Percentiles rank a stretch among this genome's conserved stretches.
These are phyloP conservation scores for Drosophila colorata DNA, from an alignment of 2,888 invertebrate genomes.

Conservation along the genomic window DNA sequence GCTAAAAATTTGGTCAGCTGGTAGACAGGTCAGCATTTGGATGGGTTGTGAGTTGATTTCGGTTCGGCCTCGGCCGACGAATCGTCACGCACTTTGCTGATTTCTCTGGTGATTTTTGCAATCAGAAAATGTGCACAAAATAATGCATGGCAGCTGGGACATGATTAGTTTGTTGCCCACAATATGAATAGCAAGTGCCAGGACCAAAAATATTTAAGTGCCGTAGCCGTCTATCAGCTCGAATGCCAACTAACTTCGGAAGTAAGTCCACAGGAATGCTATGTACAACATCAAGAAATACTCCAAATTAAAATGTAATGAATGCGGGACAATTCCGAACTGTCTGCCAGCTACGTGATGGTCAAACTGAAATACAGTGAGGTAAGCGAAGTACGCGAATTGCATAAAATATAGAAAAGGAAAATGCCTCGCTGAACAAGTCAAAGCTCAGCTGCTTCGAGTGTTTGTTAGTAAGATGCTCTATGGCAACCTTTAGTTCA, in stretches of 20 bases:
- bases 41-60: slow-evolving; percentile 4
- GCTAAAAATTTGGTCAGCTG: not conserved
- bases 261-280: slow-evolving; percentile 6
- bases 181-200: slow-evolving; percentile 69
- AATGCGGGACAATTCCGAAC: slow-evolving; percentile 41
- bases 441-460: not conserved
- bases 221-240: slow-evolving; percentile 1
- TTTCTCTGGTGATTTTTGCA: slow-evolving; percentile 81
- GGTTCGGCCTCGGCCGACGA: slow-evolving; percentile 1
- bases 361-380: slow-evolving; percentile 70
- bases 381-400: slow-evolving; percentile 57
- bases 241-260: slow-evolving; percentile 1
- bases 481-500: no score
- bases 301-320: slow-evolving; percentile 75
- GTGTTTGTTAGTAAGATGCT: not conserved
- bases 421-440: not conserved
- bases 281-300: slow-evolving; percentile 17
- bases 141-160: slow-evolving; percentile 60
- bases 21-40: not conserved
- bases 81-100: slow-evolving; percentile 58
- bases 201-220: not conserved
- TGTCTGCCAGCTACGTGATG: slow-evolving; percentile 51
- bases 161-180: slow-evolving; percentile 58
- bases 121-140: slow-evolving; percentile 69
- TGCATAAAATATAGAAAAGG: slow-evolving; percentile 41